Evolutionary conservation across 2,888 invertebrate species (phyloP).

Genomic region (Hedychridium roseum): DNA sequence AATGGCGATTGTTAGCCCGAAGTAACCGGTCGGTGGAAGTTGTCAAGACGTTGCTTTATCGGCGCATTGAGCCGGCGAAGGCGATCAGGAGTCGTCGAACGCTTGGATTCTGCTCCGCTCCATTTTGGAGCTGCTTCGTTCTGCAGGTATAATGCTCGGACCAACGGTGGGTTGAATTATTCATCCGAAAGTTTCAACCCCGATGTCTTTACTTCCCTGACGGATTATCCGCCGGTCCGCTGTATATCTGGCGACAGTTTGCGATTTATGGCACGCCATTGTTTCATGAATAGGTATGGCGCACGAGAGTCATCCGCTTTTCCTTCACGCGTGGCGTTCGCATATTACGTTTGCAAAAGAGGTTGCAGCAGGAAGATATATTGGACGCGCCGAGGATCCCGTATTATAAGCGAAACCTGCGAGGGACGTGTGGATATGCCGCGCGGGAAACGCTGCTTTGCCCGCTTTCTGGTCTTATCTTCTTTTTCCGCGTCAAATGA

Average conservation of each 20-base stretch:
- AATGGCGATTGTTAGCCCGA: conserved; percentile 40
- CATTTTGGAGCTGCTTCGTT: no score
- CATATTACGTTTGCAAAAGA: conserved; percentile 12
- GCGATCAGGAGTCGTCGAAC: no score
- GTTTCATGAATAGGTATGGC: conserved; percentile 21
- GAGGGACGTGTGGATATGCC: no score
- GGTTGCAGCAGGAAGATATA: conserved; percentile 9
- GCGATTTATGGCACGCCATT: conserved; percentile 18
- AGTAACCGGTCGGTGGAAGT: conserved; percentile 12
- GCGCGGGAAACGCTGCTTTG: no score
- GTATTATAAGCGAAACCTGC: neutral
- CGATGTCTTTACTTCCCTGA: conserved; percentile 13
- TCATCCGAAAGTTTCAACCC: conserved; percentile 22
- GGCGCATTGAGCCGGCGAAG: neutral
- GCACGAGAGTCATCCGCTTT: conserved; percentile 13
- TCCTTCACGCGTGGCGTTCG: conserved; percentile 8
- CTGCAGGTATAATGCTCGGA: no score
- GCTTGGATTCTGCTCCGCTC: no score
- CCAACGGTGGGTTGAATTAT: conserved; percentile 23
- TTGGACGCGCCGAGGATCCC: neutral
- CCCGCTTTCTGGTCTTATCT: no score
- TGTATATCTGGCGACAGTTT: conserved; percentile 7
- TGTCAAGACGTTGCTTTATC: conserved; percentile 8
- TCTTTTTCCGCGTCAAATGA: no score
- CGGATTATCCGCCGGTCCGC: conserved; percentile 22